A percentile compares a stretch with the other conserved stretches of the same genome.
These are phyloP conservation scores for Platalea minor DNA, from an alignment of 2,797 vertebrate genomes.

Conservation along the genomic window DNA sequence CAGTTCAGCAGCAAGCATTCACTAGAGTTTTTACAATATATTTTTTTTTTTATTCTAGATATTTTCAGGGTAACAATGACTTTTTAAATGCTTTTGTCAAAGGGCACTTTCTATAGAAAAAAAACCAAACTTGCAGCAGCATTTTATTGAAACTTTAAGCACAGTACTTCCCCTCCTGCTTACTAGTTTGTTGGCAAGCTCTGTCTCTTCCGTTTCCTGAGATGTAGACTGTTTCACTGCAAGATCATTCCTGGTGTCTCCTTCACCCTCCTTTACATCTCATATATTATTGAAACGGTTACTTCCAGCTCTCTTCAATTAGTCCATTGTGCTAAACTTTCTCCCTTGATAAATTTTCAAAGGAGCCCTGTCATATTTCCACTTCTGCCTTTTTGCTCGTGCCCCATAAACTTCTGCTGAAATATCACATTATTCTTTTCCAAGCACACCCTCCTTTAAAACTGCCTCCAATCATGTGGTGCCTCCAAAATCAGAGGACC, in stretches of 20 bases:
- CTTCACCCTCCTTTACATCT: slow-evolving; percentile 9
- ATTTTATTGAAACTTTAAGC: neutral
- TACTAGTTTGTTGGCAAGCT: neutral
- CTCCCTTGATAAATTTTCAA: neutral
- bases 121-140: neutral
- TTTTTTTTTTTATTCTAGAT: neutral
- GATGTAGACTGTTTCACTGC: neutral
- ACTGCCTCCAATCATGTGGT: neutral
- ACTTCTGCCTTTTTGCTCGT: neutral
- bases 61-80: neutral
- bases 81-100: neutral
- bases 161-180: neutral
- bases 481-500: neutral
- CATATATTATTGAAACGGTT: neutral
- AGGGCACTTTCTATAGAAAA: neutral
- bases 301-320: neutral
- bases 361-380: neutral
- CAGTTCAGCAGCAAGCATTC: neutral
- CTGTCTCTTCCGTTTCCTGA: neutral
- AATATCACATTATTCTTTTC: neutral
- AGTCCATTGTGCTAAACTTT: neutral
- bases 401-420: neutral
- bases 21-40: neutral
- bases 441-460: neutral
- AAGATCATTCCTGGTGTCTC: neutral